These are phyloP conservation scores for Drosophila sordidula DNA, from an alignment of 2,888 invertebrate species.

Conservation along the genomic window DNA sequence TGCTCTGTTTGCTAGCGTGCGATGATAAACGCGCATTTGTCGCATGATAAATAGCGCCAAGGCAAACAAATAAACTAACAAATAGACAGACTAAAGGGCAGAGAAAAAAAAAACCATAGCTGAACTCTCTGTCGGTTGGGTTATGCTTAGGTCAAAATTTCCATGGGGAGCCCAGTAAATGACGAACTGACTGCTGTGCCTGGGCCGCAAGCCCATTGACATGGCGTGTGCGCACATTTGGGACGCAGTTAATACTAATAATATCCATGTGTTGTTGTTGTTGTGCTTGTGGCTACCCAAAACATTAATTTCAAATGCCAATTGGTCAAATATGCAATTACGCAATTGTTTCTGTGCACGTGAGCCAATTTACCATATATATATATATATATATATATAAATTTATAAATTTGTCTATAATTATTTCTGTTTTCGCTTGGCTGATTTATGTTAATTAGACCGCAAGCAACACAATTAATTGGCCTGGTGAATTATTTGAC, in stretches of 20 bases:
- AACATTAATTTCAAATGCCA: constrained; percentile 72
- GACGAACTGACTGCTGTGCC: constrained; percentile 19
- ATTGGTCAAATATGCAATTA: constrained; percentile 70
- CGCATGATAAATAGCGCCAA: constrained; percentile 75
- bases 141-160: constrained; percentile 39
- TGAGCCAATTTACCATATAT: constrained; percentile 31
- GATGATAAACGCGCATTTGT: constrained; percentile 77
- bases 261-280: constrained; percentile 5
- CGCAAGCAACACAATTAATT: constrained; percentile 50
- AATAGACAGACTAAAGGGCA: constrained; percentile 29
- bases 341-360: constrained; percentile 57
- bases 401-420: constrained; percentile 15
- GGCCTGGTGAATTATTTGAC: constrained; percentile 31
- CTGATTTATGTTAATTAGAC: constrained; percentile 73
- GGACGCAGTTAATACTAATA: constrained; percentile 29
- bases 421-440: constrained; percentile 36
- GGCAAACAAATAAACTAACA: constrained; percentile 61
- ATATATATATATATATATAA: constrained; percentile 1
- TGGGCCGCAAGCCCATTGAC: constrained; percentile 22
- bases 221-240: constrained; percentile 38
- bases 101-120: constrained; percentile 4
- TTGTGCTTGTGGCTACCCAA: constrained; percentile 21
- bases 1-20: constrained; percentile 28
- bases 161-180: constrained; percentile 31
- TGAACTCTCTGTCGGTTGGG: constrained; percentile 6